A percentile compares a stretch with the other conserved stretches of the same genome.
Evolutionary conservation across 2,888 invertebrate species (phyloP).

Genomic region (Perdita meconis): DNA sequence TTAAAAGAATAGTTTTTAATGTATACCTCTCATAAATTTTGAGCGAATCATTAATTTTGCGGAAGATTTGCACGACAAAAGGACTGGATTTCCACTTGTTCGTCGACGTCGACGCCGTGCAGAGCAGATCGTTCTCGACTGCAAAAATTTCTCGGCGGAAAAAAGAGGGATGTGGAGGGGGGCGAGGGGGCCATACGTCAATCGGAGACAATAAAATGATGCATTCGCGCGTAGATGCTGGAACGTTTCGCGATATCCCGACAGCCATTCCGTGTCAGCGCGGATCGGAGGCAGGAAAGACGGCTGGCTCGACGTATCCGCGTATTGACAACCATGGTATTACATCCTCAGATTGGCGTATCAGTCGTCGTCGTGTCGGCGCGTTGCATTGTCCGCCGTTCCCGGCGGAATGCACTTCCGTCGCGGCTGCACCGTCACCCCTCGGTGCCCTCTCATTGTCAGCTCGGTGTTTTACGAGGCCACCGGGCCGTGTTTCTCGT

Average conservation of each 20-base stretch:
- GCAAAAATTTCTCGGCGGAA: neutral
- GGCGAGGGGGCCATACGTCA: neutral
- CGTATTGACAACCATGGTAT: slow-evolving; percentile 59
- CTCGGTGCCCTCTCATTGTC: slow-evolving; percentile 58
- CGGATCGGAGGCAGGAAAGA: slow-evolving; percentile 26
- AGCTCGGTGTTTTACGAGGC: slow-evolving; percentile 62
- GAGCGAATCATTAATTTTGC: slow-evolving; percentile 31
- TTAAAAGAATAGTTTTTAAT: too few species aligned
- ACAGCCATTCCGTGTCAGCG: slow-evolving; percentile 33
- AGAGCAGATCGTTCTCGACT: neutral
- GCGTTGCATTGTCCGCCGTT: slow-evolving; percentile 52
- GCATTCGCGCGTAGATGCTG: neutral
- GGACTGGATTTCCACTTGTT: neutral
- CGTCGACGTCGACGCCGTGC: neutral
- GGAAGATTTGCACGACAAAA: slow-evolving; percentile 30
- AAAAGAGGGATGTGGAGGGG: neutral
- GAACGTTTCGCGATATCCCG: slow-evolving; percentile 23
- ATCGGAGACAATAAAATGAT: slow-evolving; percentile 15
- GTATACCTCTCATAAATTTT: too few species aligned
- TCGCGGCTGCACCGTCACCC: slow-evolving; percentile 26
- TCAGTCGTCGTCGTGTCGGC: slow-evolving; percentile 46
- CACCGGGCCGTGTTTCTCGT: slow-evolving; percentile 20
- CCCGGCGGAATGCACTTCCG: slow-evolving; percentile 53
- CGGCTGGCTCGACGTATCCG: slow-evolving; percentile 31
- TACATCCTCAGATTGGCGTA: slow-evolving; percentile 66